Evolutionary conservation across 2,113 vertebrate species (phyloP), one percentile per base, ranked within the genome.

Genomic region (Cephalopholis sonnerati): DNA sequence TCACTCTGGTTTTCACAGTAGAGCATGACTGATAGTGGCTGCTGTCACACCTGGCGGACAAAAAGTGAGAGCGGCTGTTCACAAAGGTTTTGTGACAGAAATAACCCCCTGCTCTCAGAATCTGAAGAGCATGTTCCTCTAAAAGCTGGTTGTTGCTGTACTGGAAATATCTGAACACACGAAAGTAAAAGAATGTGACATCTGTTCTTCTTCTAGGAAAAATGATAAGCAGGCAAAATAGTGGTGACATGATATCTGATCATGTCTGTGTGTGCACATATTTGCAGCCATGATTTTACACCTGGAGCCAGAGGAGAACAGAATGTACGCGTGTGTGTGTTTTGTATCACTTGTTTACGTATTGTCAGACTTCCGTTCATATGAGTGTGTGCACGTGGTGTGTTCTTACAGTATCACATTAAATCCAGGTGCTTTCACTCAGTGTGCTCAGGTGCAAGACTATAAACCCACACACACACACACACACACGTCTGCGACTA

Each of bases 341-440:
- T 83, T 77, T 41, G 6, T 70, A 22, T 77, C 48, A 22, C 24
- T 65, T 83, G 24, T 68, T 77, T 87, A 59, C 29, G 3, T 62
- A 27, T 20, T 62, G 17, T 39, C 54, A 64, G 18, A 25, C 11
- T 3, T 77, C 9, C 10, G 4, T 58, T 66, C 65, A 75, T 76
- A 25, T 79, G 9, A 62, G 15, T 51, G 15, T 22, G 7, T 74
- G 32, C 17, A 48, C 0, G 1, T 51, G 12, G 36, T 39, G 57
- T 63, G 66, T 84, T 50, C 24, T 68, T 50, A 67, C 63, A 55
- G 32, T 80, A 70, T 84, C 81, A 61, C 36, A 36, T 82, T 63
- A 76, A 81, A 87, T 87, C 87, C 86, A 91, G 84, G 79, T 79
- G 86, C 71, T 61, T 64, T 71, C 63, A 54, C 63, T 84, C 81